Conservation (phyloP, 2,113 vertebrate species). For the Morphnarchus princeps region DNA sequence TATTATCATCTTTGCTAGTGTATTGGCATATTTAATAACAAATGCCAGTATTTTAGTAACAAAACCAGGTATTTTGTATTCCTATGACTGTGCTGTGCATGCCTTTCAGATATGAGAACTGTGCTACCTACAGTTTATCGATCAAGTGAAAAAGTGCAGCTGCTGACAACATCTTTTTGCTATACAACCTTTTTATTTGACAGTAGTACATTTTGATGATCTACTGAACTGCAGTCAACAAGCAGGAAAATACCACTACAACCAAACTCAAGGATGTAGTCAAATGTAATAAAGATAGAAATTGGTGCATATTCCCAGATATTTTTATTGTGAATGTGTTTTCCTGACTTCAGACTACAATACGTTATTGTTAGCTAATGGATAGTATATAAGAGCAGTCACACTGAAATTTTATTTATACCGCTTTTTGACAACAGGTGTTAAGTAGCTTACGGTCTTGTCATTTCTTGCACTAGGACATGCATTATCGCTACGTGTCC, state of each 20-base stretch:
- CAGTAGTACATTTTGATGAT: neutral
- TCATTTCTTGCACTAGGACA: neutral
- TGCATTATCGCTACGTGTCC: neutral
- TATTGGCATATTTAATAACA: neutral
- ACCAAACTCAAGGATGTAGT: neutral
- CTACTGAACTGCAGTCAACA: neutral
- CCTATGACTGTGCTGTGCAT: neutral
- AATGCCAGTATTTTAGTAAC: neutral
- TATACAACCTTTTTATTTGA: neutral
- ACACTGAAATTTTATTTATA: neutral
- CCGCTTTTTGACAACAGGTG: neutral
- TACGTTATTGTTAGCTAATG: neutral
- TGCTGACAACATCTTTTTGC: neutral
- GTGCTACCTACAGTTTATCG: neutral
- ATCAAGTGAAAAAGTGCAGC: neutral
- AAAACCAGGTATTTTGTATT: neutral
- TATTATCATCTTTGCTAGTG: neutral
- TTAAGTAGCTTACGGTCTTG: neutral
- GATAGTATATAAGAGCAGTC: neutral
- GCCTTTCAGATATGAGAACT: neutral
- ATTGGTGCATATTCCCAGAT: neutral
- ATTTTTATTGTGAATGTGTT: neutral
- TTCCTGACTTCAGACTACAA: neutral
- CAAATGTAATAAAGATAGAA: neutral
- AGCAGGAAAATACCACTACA: neutral